Percentiles rank a stretch among this genome's conserved stretches.
phyloP scores from a whole-genome alignment of 2,888 invertebrate genomes.

The Cerastis leucographa region DNA sequence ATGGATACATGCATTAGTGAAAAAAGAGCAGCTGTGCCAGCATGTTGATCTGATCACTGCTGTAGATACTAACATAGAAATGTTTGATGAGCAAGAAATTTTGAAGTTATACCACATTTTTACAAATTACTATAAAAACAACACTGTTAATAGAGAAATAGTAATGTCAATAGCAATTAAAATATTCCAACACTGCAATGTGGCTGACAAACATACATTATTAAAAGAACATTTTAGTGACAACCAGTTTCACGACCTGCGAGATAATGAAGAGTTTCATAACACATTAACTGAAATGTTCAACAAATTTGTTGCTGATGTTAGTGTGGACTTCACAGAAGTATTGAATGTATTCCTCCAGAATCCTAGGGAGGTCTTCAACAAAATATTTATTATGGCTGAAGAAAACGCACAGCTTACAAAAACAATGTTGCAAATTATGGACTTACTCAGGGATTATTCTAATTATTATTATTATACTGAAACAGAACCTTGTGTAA shows the following conservation, averaged over 20 bases:
- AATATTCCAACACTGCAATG: constrained; percentile 77
- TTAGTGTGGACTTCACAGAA: constrained; percentile 76
- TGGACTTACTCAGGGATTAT: constrained; percentile 78
- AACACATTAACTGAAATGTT: constrained; percentile 79
- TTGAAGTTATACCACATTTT: constrained; percentile 74
- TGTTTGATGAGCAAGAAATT: constrained; percentile 75
- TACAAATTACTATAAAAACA: constrained; percentile 67
- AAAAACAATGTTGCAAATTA: constrained; percentile 80
- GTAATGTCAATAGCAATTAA: constrained; percentile 74
- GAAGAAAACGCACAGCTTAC: constrained; percentile 79
- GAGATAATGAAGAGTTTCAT: constrained; percentile 73
- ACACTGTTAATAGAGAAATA: constrained; percentile 68
- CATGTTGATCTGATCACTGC: constrained; percentile 73
- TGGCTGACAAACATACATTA: constrained; percentile 73
- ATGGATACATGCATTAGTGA: constrained; percentile 81
- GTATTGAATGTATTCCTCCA: constrained; percentile 82
- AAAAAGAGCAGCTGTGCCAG: constrained; percentile 77
- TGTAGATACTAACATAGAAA: constrained; percentile 72
- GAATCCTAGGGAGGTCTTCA: constrained; percentile 79
- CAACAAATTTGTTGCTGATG: constrained; percentile 80
- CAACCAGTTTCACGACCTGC: constrained; percentile 74
- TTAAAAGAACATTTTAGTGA: constrained; percentile 77
- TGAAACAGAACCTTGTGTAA: constrained; percentile 81
- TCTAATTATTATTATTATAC: constrained; percentile 79
- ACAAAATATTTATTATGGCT: constrained; percentile 80